Evolutionary conservation across 92 coral and sea anemone genomes (phyloP).

Genomic region (Porites lobata): DNA sequence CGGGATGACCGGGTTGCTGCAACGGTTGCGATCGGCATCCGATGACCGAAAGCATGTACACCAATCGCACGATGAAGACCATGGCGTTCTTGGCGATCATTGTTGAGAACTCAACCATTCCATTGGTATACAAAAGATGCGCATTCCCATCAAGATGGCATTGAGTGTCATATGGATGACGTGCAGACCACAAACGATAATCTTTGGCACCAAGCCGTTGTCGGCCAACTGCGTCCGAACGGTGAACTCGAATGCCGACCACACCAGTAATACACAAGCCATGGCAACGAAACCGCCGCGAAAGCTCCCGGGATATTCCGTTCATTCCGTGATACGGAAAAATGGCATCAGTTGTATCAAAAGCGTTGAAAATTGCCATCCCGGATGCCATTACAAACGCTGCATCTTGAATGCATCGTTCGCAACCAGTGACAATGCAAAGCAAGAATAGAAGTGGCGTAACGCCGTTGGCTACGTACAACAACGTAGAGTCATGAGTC

Average conservation of each 20-base stretch:
- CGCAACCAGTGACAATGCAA: background rate
- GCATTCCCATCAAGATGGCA: background rate
- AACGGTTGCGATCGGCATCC: no score
- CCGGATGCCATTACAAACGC: background rate
- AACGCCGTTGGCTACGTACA: conserved; percentile 4
- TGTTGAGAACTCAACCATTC: background rate
- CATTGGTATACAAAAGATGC: background rate
- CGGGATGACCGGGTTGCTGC: background rate
- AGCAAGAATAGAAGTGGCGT: background rate
- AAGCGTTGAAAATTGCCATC: background rate
- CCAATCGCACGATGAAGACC: background rate
- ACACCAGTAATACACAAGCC: background rate
- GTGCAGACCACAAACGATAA: no score
- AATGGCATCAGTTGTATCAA: background rate
- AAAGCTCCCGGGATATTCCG: background rate
- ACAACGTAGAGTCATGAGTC: background rate
- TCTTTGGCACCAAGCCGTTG: background rate
- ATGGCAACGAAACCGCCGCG: background rate
- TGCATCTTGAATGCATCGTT: background rate
- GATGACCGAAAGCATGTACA: background rate
- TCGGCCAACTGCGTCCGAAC: background rate
- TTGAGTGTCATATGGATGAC: no score
- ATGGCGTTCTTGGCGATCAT: conserved; percentile 2
- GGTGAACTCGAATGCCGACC: conserved; percentile 5
- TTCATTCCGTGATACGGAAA: background rate